Conservation (phyloP, 2,888 invertebrate species). For the Andrena dorsata region DNA sequence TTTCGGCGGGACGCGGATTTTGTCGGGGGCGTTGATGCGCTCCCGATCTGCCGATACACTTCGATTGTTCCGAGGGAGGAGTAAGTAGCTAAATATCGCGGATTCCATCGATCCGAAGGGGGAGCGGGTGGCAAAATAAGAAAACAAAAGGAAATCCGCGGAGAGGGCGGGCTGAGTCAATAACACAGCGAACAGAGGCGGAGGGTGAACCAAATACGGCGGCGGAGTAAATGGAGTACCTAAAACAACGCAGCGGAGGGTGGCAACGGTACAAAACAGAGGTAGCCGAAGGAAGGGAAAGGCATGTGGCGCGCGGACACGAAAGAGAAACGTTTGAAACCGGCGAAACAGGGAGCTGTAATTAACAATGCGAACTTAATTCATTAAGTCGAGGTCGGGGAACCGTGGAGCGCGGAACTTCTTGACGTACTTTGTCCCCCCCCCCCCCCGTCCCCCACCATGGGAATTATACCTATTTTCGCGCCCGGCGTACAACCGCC, state of each 20-base stretch:
- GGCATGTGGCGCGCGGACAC: conserved; percentile 20
- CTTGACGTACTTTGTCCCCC: conserved; percentile 68
- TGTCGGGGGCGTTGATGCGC: no score
- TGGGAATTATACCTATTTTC: conserved; percentile 53
- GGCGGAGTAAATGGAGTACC: neutral
- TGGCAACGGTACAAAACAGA: conserved; percentile 2
- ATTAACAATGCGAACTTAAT: conserved; percentile 81
- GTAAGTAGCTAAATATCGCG: no score
- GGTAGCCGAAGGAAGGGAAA: neutral
- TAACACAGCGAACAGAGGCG: neutral
- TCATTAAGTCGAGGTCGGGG: conserved; percentile 76
- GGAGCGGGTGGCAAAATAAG: neutral
- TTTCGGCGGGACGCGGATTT: neutral
- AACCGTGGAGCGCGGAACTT: conserved; percentile 72
- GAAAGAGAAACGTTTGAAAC: conserved; percentile 65
- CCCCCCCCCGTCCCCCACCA: conserved; percentile 35
- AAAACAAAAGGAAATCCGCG: no score
- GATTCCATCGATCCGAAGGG: neutral
- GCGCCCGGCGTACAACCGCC: conserved; percentile 36
- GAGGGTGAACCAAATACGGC: neutral
- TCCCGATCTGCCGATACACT: no score
- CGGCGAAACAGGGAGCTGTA: conserved; percentile 72
- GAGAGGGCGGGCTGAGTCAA: conserved; percentile 1
- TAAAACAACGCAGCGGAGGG: neutral
- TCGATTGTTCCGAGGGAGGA: no score